These are phyloP conservation scores for Chondrilla cf. caribensis DNA, from an alignment of 37 sponge, comb jelly and placozoan genomes.

Conservation along the genomic window DNA sequence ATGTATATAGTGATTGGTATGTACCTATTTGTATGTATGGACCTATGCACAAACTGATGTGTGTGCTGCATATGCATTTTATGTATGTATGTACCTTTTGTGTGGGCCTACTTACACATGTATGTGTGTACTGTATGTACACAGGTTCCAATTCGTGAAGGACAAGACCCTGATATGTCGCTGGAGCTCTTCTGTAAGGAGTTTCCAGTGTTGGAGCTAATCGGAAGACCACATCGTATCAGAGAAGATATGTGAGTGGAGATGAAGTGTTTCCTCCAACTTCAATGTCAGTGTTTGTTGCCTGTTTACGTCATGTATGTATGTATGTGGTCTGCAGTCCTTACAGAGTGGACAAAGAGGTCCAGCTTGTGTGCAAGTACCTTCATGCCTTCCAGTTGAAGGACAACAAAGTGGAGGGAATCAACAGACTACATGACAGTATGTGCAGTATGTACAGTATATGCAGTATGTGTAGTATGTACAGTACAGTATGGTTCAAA, in stretches of 20 bases:
- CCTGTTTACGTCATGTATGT: too few relatives aligned
- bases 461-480: too few relatives aligned
- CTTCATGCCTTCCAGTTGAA: constrained; percentile 53
- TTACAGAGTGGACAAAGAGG: constrained; percentile 66
- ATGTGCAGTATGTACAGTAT: too few relatives aligned
- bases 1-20: too few relatives aligned
- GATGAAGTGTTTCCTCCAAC: too few relatives aligned
- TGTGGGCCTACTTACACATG: too few relatives aligned
- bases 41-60: too few relatives aligned
- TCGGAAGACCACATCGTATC: constrained; percentile 26
- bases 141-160: constrained; percentile 21
- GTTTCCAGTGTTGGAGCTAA: constrained; percentile 32
- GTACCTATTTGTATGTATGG: too few relatives aligned
- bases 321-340: constrained; percentile 30
- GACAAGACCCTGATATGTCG: neutral
- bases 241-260: neutral
- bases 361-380: constrained; percentile 91
- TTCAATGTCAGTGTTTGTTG: too few relatives aligned
- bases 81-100: neutral
- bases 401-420: constrained; percentile 36
- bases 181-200: constrained; percentile 17
- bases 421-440: constrained; percentile 49
- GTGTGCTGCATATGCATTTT: too few relatives aligned
- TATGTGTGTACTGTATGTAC: neutral
- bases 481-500: too few relatives aligned